Percentiles rank a stretch among this genome's conserved stretches.
These are phyloP conservation scores for Drosophila fungiperda DNA, from an alignment of 2,888 invertebrate genomes.

Conservation along the genomic window DNA sequence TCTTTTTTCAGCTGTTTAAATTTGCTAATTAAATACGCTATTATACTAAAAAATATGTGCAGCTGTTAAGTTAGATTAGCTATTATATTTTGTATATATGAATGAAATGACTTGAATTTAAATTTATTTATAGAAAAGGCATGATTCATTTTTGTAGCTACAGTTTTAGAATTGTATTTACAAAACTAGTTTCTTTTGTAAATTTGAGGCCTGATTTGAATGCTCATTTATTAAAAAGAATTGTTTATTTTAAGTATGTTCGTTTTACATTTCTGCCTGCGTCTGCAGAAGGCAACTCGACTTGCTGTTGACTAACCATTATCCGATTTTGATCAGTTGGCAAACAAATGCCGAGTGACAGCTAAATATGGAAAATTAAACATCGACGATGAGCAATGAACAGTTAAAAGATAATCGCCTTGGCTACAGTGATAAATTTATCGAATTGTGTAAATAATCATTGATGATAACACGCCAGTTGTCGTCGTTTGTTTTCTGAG, in stretches of 20 bases:
- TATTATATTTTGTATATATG: neutral
- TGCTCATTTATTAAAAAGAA: neutral
- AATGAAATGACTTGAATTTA: neutral
- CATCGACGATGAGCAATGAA: slow-evolving; percentile 18
- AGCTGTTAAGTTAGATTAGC: too few relatives aligned
- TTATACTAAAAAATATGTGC: too few relatives aligned
- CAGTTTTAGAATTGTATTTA: neutral
- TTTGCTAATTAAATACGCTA: neutral
- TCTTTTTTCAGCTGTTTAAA: too few relatives aligned
- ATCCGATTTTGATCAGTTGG: slow-evolving; percentile 5
- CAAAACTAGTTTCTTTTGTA: neutral
- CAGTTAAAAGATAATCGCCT: slow-evolving; percentile 29
- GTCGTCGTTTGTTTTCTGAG: slow-evolving; percentile 36
- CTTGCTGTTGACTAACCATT: neutral
- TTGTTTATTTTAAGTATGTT: neutral
- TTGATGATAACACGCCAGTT: slow-evolving; percentile 65
- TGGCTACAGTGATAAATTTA: slow-evolving; percentile 61
- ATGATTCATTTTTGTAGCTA: neutral
- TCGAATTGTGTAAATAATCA: slow-evolving; percentile 65
- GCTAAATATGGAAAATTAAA: slow-evolving; percentile 51
- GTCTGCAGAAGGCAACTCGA: neutral
- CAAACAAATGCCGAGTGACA: slow-evolving; percentile 36
- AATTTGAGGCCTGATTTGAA: neutral
- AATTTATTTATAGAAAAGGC: neutral
- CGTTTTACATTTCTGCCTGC: too few relatives aligned